Conservation (phyloP, 2,113 vertebrate species). For the Periophthalmodon schlosseri region DNA sequence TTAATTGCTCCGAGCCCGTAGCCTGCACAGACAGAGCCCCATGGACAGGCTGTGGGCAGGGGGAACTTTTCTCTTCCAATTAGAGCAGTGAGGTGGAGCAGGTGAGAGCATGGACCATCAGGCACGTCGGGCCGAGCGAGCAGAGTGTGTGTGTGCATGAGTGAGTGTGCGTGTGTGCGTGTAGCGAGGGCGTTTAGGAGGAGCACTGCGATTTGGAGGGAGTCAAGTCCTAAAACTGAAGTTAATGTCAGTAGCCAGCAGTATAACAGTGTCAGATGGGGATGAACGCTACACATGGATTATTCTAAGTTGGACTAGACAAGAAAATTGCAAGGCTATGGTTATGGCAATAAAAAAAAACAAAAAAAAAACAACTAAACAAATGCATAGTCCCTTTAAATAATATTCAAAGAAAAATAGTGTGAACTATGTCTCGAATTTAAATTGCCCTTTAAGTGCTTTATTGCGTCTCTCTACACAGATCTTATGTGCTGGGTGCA, state of each 20-base stretch:
- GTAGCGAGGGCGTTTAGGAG: constrained; percentile 9
- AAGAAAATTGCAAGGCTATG: no score
- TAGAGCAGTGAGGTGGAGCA: constrained; percentile 53
- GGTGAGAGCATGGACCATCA: constrained; percentile 47
- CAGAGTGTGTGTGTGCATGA: constrained; percentile 22
- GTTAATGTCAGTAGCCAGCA: not conserved
- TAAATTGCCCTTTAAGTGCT: not conserved
- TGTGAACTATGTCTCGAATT: not conserved
- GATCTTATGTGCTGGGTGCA: constrained; percentile 1
- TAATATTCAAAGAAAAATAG: not conserved
- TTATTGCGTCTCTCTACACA: no score
- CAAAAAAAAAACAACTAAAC: no score
- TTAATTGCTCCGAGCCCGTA: constrained; percentile 61
- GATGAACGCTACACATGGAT: constrained; percentile 1
- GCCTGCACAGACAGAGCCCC: constrained; percentile 47
- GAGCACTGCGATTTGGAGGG: not conserved
- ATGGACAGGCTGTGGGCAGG: constrained; percentile 39
- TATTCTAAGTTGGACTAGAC: no score
- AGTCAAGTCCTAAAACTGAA: not conserved
- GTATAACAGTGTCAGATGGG: constrained; percentile 2
- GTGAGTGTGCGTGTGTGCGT: constrained; percentile 27
- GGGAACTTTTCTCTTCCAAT: constrained; percentile 63
- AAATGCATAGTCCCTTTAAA: no score
- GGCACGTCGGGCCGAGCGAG: constrained; percentile 24
- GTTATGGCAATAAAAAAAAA: not conserved